These are phyloP conservation scores for Caiman crocodilus DNA, from an alignment of 2,797 vertebrate species.

Conservation along the genomic window DNA sequence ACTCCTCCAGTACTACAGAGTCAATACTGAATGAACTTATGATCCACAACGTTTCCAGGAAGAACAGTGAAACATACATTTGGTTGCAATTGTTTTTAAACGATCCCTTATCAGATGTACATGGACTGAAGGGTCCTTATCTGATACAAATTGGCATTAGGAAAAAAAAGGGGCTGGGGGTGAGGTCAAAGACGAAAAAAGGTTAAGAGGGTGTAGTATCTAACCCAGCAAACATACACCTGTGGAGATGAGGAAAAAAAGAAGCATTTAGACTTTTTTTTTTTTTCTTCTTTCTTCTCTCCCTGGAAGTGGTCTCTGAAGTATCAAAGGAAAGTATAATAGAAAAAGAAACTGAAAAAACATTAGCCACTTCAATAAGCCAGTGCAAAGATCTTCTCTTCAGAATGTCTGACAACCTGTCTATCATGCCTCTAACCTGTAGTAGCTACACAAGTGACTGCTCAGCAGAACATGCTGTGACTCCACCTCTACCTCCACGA, in stretches of 20 bases:
- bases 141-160: not conserved
- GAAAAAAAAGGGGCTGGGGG: not conserved
- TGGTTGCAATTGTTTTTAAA: not conserved
- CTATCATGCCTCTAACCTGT: too few species aligned
- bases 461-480: not conserved
- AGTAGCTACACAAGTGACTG: not conserved
- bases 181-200: not conserved
- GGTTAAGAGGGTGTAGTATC: fast-evolving
- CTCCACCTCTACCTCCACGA: not conserved
- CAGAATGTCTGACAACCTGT: not conserved
- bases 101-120: not conserved
- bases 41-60: not conserved
- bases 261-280: not conserved
- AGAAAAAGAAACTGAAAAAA: not conserved
- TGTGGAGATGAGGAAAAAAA: not conserved
- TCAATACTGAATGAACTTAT: not conserved
- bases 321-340: not conserved
- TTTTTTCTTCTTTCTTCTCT: not conserved
- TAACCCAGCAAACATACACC: not conserved
- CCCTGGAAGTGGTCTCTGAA: not conserved
- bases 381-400: not conserved
- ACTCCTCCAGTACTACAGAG: not conserved
- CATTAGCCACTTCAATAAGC: not conserved
- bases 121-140: too few species aligned
- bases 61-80: not conserved